These are phyloP conservation scores for Prionailurus viverrinus DNA, from an alignment of 2,113 vertebrate species.

Conservation along the genomic window DNA sequence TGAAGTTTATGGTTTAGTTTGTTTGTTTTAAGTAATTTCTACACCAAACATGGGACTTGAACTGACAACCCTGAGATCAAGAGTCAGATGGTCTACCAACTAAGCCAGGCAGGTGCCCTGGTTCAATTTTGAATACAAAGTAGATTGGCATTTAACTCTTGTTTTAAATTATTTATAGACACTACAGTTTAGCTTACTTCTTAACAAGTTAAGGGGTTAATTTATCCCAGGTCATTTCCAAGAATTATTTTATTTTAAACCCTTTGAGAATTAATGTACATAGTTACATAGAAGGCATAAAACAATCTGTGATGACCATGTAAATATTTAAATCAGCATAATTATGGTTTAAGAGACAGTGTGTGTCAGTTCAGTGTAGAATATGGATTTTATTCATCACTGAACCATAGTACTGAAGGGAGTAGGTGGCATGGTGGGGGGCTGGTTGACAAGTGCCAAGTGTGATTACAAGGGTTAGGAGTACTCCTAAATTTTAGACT, in stretches of 20 bases:
- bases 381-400: slow-evolving; percentile 21
- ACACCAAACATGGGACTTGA: rapidly evolving
- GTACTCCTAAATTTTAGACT: neutral
- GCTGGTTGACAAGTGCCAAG: neutral
- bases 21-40: neutral
- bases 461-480: neutral
- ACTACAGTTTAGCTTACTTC: neutral
- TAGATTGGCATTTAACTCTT: slow-evolving; percentile 22
- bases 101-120: neutral
- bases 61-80: neutral
- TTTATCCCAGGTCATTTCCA: neutral
- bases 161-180: slow-evolving; percentile 54
- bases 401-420: neutral
- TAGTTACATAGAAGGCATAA: neutral
- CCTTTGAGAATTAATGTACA: neutral
- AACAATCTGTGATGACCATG: slow-evolving; percentile 7
- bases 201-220: slow-evolving; percentile 24
- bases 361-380: neutral
- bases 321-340: neutral
- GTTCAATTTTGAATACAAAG: slow-evolving; percentile 44
- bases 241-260: slow-evolving; percentile 54
- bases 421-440: neutral
- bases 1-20: neutral
- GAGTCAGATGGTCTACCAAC: neutral
- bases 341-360: neutral